A percentile compares a stretch with the other conserved stretches of the same genome.
phyloP scores from a whole-genome alignment of 2,888 invertebrate genomes.

The Drosophila eohydei region DNA sequence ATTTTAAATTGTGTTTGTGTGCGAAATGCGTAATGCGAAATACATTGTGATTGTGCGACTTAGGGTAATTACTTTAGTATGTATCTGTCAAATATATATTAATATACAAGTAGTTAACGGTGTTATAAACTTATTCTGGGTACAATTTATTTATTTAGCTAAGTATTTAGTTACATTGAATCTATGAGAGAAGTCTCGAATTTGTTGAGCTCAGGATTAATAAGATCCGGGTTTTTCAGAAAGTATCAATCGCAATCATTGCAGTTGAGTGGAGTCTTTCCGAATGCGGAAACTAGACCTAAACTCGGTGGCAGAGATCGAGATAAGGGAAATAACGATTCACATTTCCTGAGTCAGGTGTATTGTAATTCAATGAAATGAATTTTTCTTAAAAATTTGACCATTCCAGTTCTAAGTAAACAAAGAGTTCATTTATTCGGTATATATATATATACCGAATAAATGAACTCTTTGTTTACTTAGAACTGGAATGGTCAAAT shows the following conservation, averaged over 20 bases:
- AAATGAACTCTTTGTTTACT: no score
- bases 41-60: conserved; percentile 45
- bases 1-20: conserved; percentile 58
- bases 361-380: background rate
- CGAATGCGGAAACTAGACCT: background rate
- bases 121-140: conserved; percentile 9
- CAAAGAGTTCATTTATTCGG: no score
- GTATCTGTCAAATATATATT: conserved; percentile 37
- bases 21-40: conserved; percentile 41
- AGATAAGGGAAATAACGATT: background rate
- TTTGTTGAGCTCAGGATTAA: no score
- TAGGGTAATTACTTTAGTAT: conserved; percentile 42
- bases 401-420: background rate
- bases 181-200: no score
- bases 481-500: background rate
- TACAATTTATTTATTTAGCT: background rate
- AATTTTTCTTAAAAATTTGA: background rate
- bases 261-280: background rate
- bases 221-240: no score
- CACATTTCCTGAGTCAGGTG: background rate
- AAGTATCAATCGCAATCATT: no score
- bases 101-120: conserved; percentile 25
- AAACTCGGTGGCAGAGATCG: background rate
- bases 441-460: no score
- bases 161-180: background rate